Base-by-base conservation (phyloP, 1,140 invertebrate genomes). In the Chrysopa pallens region DNA sequence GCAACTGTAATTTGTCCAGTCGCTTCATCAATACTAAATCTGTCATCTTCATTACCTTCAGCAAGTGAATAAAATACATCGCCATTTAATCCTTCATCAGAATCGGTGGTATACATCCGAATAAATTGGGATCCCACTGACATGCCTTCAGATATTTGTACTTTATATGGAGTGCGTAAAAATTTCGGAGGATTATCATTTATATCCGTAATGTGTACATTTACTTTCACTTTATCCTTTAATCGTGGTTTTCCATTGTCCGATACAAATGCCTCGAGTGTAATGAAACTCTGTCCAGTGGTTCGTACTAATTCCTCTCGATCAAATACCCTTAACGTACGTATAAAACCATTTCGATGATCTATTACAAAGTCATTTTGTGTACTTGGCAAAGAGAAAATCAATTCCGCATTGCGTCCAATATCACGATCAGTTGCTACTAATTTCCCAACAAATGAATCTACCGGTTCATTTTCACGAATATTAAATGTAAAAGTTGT, bases 131-230 rank as follows among this genome's bases (percentile, higher is more conserved):
- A 81, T 6, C 80, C 80, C 3, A 80, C 62, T 1, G 68, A 59
- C 8, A 85, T 74, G 6, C 74, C 82, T 67, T 95, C 92, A 1
- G 81, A 86, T 15, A 94, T 74, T 54, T 86, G 80, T 0, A 84
- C 79, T 52, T 73, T 75, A 59, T 94, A 94, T 0, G 88, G 85
- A 7, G 76, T 66, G 36, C 81, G 63, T 27, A 79, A 67, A 61
- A 96, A 96, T 46, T 80, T 71, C 0, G 91, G 92, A 1, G 79
- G 67, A 61, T 95, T 92, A 62, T 96, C 92, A 58, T 96, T 96
- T 4, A 91, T 80, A 59, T 96, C 91, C 1, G 75, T 80, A 13
- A 96, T 73, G 50, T 80, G 80, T 27, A 97, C 79, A 45, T 82
- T 82, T 1, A 96, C 76, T 62, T 86, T 83, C n/a, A 91, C 84